phyloP scores from a whole-genome alignment of 2,888 invertebrate species.

The Hypolimnas misippus region DNA sequence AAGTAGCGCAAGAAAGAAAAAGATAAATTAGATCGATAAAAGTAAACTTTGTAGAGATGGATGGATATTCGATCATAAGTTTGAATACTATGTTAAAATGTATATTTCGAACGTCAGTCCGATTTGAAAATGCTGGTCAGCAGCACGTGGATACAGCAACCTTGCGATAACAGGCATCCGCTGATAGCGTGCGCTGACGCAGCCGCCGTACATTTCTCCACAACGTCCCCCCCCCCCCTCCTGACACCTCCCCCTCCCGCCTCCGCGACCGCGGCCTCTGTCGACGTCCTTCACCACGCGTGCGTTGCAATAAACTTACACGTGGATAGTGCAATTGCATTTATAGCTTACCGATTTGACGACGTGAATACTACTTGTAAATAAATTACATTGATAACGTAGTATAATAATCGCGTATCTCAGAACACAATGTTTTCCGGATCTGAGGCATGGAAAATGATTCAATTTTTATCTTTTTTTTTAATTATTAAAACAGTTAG shows the following conservation, averaged over 20 bases:
- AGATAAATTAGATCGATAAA: background rate
- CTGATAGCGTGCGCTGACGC: conserved; percentile 67
- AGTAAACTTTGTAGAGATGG: too few species aligned
- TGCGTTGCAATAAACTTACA: conserved; percentile 59
- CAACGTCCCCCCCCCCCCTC: conserved; percentile 28
- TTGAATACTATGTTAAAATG: background rate
- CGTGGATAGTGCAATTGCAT: conserved; percentile 52
- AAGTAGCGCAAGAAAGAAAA: too few species aligned
- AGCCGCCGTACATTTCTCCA: conserved; percentile 66
- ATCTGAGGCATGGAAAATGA: background rate
- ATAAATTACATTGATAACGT: conserved; percentile 3
- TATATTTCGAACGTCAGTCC: conserved; percentile 33
- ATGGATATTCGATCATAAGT: too few species aligned
- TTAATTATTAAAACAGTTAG: too few species aligned
- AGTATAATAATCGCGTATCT: background rate
- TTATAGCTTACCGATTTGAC: conserved; percentile 25
- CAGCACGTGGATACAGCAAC: conserved; percentile 67
- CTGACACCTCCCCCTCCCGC: conserved; percentile 27
- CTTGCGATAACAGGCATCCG: conserved; percentile 73
- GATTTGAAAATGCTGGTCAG: conserved; percentile 46
- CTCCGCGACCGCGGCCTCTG: conserved; percentile 17
- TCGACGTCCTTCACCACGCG: conserved; percentile 30
- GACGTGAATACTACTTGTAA: conserved; percentile 7
- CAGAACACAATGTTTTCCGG: conserved; percentile 7
- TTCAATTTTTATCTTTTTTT: too few species aligned